Percentiles rank a stretch among this genome's conserved stretches.
phyloP scores from a whole-genome alignment of 2,113 vertebrate genomes.

The Pogonocichla stellata region DNA sequence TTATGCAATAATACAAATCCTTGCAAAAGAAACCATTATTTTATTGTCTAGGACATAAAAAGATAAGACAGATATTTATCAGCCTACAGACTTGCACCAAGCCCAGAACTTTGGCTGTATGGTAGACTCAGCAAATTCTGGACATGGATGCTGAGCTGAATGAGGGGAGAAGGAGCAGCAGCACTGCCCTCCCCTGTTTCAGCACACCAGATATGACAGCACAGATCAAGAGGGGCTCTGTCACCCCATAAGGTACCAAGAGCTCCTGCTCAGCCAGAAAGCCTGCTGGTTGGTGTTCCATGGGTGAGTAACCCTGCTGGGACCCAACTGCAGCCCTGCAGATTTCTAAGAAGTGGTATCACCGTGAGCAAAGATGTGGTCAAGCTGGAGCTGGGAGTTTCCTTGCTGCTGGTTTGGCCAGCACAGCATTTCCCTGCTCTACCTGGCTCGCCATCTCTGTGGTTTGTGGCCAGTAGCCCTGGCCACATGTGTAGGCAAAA shows the following conservation, averaged over 20 bases:
- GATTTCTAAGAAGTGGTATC: slow-evolving; percentile 39
- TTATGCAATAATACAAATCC: not conserved
- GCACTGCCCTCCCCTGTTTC: not conserved
- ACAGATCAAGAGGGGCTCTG: too few species aligned
- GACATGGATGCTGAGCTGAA: not conserved
- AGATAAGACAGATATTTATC: not conserved
- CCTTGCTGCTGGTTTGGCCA: not conserved
- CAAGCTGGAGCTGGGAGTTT: not conserved
- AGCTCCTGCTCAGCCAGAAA: not conserved
- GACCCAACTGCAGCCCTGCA: not conserved
- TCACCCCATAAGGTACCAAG: not conserved
- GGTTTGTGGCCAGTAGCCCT: not conserved
- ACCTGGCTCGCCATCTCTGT: not conserved
- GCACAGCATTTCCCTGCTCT: not conserved
- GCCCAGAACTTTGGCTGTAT: not conserved
- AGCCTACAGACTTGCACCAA: not conserved
- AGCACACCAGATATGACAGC: not conserved
- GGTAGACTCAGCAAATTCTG: not conserved
- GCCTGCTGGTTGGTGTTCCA: not conserved
- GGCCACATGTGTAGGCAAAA: not conserved
- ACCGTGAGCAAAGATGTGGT: not conserved
- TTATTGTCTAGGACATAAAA: not conserved
- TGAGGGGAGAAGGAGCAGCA: not conserved
- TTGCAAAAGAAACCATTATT: not conserved
- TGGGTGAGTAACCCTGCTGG: not conserved